These are phyloP conservation scores for Meteorus sp. DNA, from an alignment of 1,140 invertebrate species.

Conservation along the genomic window DNA sequence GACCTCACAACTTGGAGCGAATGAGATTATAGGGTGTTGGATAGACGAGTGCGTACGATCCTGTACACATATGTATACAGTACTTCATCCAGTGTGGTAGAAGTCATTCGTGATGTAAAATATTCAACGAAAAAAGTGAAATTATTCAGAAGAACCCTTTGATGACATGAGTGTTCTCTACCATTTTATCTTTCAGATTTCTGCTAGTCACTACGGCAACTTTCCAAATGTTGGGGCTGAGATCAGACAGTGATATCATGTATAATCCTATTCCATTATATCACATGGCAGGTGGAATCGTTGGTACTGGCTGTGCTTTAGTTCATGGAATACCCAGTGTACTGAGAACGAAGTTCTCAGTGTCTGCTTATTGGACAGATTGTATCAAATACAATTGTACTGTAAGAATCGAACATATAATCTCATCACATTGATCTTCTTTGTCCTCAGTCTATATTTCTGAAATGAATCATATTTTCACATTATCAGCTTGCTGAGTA, in stretches of 20 bases:
- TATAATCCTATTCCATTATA: conserved; percentile 73
- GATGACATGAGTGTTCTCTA: background rate
- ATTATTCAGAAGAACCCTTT: background rate
- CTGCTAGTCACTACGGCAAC: conserved; percentile 52
- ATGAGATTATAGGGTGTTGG: conserved; percentile 38
- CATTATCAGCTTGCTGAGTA: conserved; percentile 69
- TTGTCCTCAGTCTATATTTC: background rate
- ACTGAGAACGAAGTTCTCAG: conserved; percentile 74
- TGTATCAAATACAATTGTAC: conserved; percentile 74
- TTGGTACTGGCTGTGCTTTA: conserved; percentile 67
- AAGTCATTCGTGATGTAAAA: too few species aligned
- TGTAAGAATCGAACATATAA: conserved; percentile 53
- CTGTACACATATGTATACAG: conserved; percentile 4
- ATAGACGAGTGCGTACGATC: background rate
- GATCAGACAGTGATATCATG: conserved; percentile 50
- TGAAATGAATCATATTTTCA: conserved; percentile 11
- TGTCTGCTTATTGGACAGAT: conserved; percentile 74
- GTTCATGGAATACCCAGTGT: conserved; percentile 67
- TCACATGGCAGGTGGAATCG: conserved; percentile 69
- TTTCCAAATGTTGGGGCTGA: conserved; percentile 50
- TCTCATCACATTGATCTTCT: background rate
- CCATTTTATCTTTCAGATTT: conserved; percentile 43
- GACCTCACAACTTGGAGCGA: conserved; percentile 42
- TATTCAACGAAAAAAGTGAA: too few species aligned
- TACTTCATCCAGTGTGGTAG: too few species aligned